These are phyloP conservation scores for Ctenochaetus hawaiiensis DNA, from an alignment of 2,797 vertebrate genomes.

Conservation along the genomic window DNA sequence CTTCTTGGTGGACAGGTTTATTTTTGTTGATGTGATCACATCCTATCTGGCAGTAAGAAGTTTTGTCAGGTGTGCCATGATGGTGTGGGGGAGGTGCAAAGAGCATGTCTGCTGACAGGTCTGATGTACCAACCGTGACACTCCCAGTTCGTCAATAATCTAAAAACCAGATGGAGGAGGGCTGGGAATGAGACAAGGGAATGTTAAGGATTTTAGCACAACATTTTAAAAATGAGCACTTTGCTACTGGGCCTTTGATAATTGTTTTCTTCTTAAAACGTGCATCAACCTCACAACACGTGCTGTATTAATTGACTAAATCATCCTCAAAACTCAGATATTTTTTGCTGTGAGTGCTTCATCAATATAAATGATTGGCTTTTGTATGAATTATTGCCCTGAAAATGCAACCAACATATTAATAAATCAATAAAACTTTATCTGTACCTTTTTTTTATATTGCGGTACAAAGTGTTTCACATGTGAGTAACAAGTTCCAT, in stretches of 20 bases:
- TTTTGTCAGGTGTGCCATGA: slow-evolving; percentile 72
- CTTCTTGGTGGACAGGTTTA: slow-evolving; percentile 47
- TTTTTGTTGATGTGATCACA: slow-evolving; percentile 70
- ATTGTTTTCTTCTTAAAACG: slow-evolving; percentile 9
- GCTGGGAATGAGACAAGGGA: slow-evolving; percentile 62
- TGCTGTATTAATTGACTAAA: background rate
- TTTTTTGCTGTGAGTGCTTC: background rate
- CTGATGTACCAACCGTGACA: slow-evolving; percentile 71
- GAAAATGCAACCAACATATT: slow-evolving; percentile 8
- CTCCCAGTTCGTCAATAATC: slow-evolving; percentile 70
- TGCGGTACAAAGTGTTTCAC: background rate
- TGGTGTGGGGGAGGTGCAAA: slow-evolving; percentile 59
- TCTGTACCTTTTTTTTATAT: background rate
- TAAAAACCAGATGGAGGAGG: slow-evolving; percentile 80
- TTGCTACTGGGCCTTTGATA: background rate
- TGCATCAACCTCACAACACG: background rate
- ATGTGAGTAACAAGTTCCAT: slow-evolving; percentile 10
- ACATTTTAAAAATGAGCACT: slow-evolving; percentile 46
- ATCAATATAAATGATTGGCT: background rate
- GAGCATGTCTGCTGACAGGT: slow-evolving; percentile 67
- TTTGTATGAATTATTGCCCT: background rate
- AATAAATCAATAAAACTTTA: slow-evolving; percentile 11
- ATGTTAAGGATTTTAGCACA: slow-evolving; percentile 57
- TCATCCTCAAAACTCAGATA: background rate
- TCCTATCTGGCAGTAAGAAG: slow-evolving; percentile 57